These are phyloP conservation scores for Ariopsis seemanni DNA, from an alignment of 2,113 vertebrate genomes.

Conservation along the genomic window DNA sequence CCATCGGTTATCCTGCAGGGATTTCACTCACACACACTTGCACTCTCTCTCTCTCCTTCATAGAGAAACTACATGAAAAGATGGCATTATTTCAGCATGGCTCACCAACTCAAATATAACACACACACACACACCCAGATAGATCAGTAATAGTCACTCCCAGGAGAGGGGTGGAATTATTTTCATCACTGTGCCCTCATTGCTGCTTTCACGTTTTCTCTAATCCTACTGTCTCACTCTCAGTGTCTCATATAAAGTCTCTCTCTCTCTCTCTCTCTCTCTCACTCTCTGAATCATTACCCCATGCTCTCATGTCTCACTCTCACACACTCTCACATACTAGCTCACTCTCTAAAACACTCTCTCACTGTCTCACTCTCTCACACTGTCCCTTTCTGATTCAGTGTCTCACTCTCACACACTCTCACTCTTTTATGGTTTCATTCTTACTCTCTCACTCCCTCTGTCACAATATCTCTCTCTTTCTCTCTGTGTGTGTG, in stretches of 20 bases:
- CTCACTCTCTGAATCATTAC: not conserved
- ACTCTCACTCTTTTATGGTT: not conserved
- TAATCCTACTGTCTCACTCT: not conserved
- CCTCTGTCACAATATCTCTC: not conserved
- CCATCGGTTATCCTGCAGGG: slow-evolving; percentile 56
- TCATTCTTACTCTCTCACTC: not conserved
- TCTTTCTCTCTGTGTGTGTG: not conserved
- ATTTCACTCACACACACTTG: slow-evolving; percentile 19
- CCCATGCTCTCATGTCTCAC: too few species aligned
- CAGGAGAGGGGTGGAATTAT: not conserved
- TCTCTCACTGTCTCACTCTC: not conserved
- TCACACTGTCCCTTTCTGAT: not conserved
- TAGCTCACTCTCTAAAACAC: not conserved
- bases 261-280: not conserved
- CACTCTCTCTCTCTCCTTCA: not conserved
- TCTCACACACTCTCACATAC: not conserved
- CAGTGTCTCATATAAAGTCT: not conserved
- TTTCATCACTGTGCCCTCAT: slow-evolving; percentile 6
- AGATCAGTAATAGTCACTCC: not conserved
- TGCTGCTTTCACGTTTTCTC: not conserved
- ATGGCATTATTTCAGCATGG: not conserved
- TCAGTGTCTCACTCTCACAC: not conserved
- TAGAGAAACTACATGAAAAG: not conserved
- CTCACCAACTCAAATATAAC: not conserved
- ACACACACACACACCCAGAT: not conserved